phyloP scores from a whole-genome alignment of 2,797 vertebrate species.

The Numenius phaeopus region DNA sequence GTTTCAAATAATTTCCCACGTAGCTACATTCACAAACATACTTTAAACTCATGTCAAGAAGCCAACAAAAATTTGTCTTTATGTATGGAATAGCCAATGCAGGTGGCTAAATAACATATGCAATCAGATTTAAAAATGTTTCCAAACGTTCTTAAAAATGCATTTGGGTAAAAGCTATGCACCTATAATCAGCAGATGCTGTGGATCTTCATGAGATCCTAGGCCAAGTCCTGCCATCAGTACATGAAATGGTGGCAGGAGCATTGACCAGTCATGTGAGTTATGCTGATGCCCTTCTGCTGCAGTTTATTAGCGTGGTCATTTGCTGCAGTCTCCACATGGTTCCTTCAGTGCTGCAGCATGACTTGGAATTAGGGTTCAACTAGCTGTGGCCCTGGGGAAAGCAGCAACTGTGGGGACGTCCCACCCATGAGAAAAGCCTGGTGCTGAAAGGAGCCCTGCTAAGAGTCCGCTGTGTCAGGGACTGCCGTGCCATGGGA shows the following conservation, averaged over 20 bases:
- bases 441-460: neutral
- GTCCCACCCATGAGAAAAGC: neutral
- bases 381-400: neutral
- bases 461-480: neutral
- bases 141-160: neutral
- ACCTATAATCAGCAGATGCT: neutral
- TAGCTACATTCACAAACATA: neutral
- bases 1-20: neutral
- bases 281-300: neutral
- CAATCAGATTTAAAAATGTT: neutral
- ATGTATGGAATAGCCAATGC: neutral
- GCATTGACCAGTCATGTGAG: neutral
- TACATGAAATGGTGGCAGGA: neutral
- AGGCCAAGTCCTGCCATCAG: neutral
- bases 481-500: neutral
- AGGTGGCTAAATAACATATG: conserved; percentile 18
- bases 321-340: fast-evolving
- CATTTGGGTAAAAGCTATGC: neutral
- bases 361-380: neutral
- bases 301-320: neutral
- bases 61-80: conserved; percentile 14
- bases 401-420: neutral
- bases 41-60: conserved; percentile 18
- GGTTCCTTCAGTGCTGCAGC: neutral
- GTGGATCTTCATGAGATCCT: neutral